These are phyloP conservation scores for Rhombomys opimus DNA, from an alignment of 2,113 vertebrate genomes.

Conservation along the genomic window DNA sequence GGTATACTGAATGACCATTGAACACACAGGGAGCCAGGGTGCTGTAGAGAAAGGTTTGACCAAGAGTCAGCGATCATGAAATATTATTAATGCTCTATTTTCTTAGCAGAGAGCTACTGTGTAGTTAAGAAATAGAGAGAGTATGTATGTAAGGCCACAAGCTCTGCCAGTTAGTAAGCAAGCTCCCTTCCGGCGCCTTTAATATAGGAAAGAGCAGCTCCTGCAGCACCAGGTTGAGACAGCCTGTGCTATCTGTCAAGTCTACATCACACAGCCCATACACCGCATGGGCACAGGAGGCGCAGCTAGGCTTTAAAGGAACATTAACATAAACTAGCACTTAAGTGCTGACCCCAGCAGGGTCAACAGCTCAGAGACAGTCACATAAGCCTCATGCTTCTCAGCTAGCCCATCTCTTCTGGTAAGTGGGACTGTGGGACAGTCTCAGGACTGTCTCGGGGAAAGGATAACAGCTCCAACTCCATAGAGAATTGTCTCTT, in stretches of 20 bases:
- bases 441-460: not conserved
- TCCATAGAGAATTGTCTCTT: not conserved
- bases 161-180: not conserved
- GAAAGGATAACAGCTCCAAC: not conserved
- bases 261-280: not conserved
- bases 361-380: no score
- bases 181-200: not conserved
- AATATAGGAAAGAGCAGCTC: not conserved
- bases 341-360: not conserved
- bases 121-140: not conserved
- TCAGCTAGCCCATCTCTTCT: not conserved
- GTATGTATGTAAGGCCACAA: not conserved
- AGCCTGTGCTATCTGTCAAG: not conserved
- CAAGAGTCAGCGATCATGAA: not conserved
- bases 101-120: not conserved
- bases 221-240: not conserved
- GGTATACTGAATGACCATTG: conserved; percentile 89
- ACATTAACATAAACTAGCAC: not conserved
- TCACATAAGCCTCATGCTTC: not conserved
- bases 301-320: not conserved
- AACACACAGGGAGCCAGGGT: conserved; percentile 91
- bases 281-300: not conserved
- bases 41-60: conserved; percentile 82
- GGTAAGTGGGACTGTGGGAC: not conserved
- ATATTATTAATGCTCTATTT: not conserved